Percentiles rank a stretch among this genome's conserved stretches.
Evolutionary conservation across 2,797 vertebrate species (phyloP).

Genomic region (Gymnoscopelus braueri): DNA sequence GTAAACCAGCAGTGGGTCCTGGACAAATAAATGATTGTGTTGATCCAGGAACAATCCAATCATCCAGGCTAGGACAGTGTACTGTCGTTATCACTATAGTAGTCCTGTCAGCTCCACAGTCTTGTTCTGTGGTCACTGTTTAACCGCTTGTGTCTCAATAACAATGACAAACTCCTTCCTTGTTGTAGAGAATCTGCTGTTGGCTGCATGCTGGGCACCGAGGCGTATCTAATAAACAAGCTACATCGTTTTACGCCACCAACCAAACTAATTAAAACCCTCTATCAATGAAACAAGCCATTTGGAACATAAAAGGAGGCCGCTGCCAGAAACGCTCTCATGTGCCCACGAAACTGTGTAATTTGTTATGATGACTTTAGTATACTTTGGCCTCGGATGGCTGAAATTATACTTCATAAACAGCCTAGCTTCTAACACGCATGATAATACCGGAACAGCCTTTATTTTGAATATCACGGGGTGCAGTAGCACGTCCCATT

Average conservation of each 20-base stretch:
- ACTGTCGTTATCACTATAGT: too few species aligned
- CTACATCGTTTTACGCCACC: neutral
- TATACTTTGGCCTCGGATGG: slow-evolving; percentile 16
- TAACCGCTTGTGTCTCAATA: slow-evolving; percentile 18
- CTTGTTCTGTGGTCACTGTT: slow-evolving; percentile 11
- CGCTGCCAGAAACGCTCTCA: neutral
- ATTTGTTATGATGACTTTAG: slow-evolving; percentile 24
- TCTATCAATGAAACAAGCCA: slow-evolving; percentile 5
- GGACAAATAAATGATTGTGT: too few species aligned
- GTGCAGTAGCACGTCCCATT: neutral
- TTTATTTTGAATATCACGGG: slow-evolving; percentile 31
- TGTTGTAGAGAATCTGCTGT: slow-evolving; percentile 24
- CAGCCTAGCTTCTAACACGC: neutral
- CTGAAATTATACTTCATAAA: slow-evolving; percentile 23
- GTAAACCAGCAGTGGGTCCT: too few species aligned
- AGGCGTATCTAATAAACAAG: slow-evolving; percentile 18
- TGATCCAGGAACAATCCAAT: too few species aligned
- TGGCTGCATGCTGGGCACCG: neutral
- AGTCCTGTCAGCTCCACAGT: neutral
- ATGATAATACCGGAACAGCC: slow-evolving; percentile 14
- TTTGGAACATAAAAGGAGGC: neutral
- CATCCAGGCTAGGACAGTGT: too few species aligned
- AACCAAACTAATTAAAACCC: slow-evolving; percentile 12
- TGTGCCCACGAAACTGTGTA: slow-evolving; percentile 2
- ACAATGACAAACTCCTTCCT: slow-evolving; percentile 13